phyloP scores from a whole-genome alignment of 92 coral and sea anemone species.

The Zoanthus sociatus region DNA sequence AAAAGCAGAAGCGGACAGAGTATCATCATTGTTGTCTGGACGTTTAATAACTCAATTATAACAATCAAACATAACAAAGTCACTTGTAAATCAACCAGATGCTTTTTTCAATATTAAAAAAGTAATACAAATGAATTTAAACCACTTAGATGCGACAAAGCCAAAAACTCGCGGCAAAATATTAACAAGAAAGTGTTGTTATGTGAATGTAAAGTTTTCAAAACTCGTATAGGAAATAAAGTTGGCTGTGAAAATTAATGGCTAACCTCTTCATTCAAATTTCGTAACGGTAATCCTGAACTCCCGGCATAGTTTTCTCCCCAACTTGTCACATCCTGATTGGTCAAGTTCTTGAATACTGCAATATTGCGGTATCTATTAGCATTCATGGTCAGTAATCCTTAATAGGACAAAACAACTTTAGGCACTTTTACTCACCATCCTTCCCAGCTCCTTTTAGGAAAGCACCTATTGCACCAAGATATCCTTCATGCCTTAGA shows the following conservation, averaged over 20 bases:
- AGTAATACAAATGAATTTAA: too few species aligned
- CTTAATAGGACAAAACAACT: too few species aligned
- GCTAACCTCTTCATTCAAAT: constrained; percentile 44
- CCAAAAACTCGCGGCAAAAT: too few species aligned
- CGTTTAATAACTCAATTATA: too few species aligned
- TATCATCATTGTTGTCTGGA: too few species aligned
- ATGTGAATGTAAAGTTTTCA: not conserved
- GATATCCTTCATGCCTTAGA: constrained; percentile 96
- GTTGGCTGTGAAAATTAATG: not conserved
- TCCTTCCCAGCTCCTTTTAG: constrained; percentile 95
- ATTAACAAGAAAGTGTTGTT: not conserved
- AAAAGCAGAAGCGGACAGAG: too few species aligned
- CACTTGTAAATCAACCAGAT: too few species aligned
- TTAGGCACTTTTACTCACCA: constrained; percentile 49
- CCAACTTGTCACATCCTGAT: constrained; percentile 76
- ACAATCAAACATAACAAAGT: too few species aligned
- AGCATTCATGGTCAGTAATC: not conserved
- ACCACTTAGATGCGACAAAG: too few species aligned
- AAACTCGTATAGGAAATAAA: not conserved
- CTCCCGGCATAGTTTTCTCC: constrained; percentile 98
- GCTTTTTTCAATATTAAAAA: too few species aligned
- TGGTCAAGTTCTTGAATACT: constrained; percentile 62
- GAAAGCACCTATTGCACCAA: constrained; percentile 99
- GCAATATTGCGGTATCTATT: not conserved
- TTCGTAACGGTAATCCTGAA: constrained; percentile 79